phyloP scores from a whole-genome alignment of 2,888 invertebrate species.

The Drosophila mulleri region DNA sequence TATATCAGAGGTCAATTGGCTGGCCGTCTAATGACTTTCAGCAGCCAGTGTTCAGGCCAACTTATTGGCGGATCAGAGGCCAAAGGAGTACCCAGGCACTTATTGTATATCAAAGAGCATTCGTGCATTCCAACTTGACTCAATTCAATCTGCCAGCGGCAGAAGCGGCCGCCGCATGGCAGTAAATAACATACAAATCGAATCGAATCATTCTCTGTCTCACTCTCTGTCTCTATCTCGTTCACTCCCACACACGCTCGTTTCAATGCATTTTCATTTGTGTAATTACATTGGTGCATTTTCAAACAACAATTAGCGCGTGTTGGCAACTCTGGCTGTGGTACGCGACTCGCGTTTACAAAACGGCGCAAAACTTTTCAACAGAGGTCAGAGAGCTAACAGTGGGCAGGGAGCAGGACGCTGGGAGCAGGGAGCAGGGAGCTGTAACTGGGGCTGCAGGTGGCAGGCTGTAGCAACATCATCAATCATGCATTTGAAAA shows the following conservation, averaged over 20 bases:
- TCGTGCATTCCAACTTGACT: slow-evolving; percentile 30
- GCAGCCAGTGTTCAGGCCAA: slow-evolving; percentile 5
- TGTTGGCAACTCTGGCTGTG: slow-evolving; percentile 51
- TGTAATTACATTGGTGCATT: slow-evolving; percentile 75
- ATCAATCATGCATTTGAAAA: slow-evolving; percentile 77
- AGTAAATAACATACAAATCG: slow-evolving; percentile 50
- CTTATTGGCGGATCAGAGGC: slow-evolving; percentile 18
- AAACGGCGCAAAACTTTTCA: slow-evolving; percentile 60
- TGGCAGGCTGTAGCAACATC: slow-evolving; percentile 55
- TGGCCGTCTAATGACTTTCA: slow-evolving; percentile 10
- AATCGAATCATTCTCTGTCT: slow-evolving; percentile 11
- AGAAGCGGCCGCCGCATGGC: slow-evolving; percentile 34
- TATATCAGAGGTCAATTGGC: not conserved
- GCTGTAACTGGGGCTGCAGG: slow-evolving; percentile 13
- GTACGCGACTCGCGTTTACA: slow-evolving; percentile 69
- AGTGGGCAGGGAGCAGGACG: not conserved
- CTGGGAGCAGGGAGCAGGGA: not conserved
- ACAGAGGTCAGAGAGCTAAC: slow-evolving; percentile 28
- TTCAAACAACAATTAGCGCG: slow-evolving; percentile 74
- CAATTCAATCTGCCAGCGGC: slow-evolving; percentile 24
- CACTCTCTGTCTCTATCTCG: rapidly evolving
- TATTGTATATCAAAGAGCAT: slow-evolving; percentile 34
- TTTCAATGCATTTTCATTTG: slow-evolving; percentile 66
- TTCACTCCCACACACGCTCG: not conserved
- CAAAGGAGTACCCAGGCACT: not conserved